phyloP scores from a whole-genome alignment of 2,888 invertebrate species.

The Rhagonycha fulva region DNA sequence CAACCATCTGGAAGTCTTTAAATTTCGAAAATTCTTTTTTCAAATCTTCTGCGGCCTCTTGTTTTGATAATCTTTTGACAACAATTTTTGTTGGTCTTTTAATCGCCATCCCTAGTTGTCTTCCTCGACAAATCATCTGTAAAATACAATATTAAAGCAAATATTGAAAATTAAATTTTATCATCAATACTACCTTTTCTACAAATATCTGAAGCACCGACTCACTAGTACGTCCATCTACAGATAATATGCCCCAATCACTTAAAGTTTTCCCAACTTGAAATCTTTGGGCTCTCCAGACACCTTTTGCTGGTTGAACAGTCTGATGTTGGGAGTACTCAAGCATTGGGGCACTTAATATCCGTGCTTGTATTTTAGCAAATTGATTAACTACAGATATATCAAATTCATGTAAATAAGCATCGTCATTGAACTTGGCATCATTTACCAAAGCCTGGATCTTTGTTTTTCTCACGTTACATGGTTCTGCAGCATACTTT shows the following conservation, averaged over 20 bases:
- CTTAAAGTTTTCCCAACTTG: constrained; percentile 45
- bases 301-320: constrained; percentile 51
- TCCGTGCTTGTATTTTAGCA: constrained; percentile 75
- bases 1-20: constrained; percentile 58
- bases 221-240: constrained; percentile 42
- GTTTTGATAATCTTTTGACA: neutral
- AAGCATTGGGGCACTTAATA: constrained; percentile 77
- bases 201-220: constrained; percentile 39
- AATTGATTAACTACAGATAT: constrained; percentile 76
- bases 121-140: constrained; percentile 12
- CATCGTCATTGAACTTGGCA: constrained; percentile 52
- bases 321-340: constrained; percentile 61
- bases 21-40: constrained; percentile 18
- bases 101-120: constrained; percentile 37
- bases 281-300: constrained; percentile 54
- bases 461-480: constrained; percentile 75
- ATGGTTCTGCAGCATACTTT: constrained; percentile 79
- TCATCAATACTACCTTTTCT: constrained; percentile 43
- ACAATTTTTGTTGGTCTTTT: constrained; percentile 21
- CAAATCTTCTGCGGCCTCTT: neutral
- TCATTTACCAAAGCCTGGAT: constrained; percentile 67
- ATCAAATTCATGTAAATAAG: constrained; percentile 79
- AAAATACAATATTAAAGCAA: neutral
- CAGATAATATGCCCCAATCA: constrained; percentile 58
- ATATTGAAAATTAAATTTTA: neutral